Evolutionary conservation across 2,888 invertebrate species (phyloP).

Genomic region (Leptogaster cylindrica): DNA sequence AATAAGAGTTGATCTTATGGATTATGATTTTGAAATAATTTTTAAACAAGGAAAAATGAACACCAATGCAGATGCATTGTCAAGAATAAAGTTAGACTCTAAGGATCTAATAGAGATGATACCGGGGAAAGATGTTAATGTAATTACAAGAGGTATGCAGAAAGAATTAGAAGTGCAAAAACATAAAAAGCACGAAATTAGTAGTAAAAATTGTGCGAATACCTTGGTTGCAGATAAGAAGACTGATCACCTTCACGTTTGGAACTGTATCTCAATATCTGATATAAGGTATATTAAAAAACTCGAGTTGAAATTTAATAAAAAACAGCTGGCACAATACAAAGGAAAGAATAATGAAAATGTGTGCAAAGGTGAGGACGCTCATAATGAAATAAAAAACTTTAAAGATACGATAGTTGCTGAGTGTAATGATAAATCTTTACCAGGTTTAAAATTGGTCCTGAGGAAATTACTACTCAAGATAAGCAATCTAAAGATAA

Average conservation of each 20-base stretch:
- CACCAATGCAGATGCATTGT: conserved; percentile 52
- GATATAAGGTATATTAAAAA: background rate
- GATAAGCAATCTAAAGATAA: background rate
- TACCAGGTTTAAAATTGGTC: background rate
- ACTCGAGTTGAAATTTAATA: conserved; percentile 4
- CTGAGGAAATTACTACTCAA: conserved; percentile 15
- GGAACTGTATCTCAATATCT: conserved; percentile 4
- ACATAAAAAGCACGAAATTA: background rate
- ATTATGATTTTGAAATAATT: conserved; percentile 54
- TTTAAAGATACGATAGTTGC: background rate
- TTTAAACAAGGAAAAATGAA: conserved; percentile 53
- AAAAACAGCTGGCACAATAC: background rate
- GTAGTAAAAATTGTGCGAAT: conserved; percentile 4
- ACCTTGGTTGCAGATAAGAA: background rate
- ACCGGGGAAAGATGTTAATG: background rate
- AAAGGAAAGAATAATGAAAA: background rate
- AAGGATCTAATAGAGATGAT: background rate
- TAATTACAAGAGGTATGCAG: conserved; percentile 6
- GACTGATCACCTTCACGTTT: conserved; percentile 1
- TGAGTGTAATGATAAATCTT: too few relatives aligned
- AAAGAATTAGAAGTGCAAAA: background rate
- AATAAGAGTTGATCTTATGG: conserved; percentile 53
- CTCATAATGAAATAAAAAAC: background rate
- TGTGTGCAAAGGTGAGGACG: background rate
- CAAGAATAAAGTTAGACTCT: conserved; percentile 33